These are phyloP conservation scores for Aplidium turbinatum DNA, from an alignment of 23 tunicate species.

Conservation along the genomic window DNA sequence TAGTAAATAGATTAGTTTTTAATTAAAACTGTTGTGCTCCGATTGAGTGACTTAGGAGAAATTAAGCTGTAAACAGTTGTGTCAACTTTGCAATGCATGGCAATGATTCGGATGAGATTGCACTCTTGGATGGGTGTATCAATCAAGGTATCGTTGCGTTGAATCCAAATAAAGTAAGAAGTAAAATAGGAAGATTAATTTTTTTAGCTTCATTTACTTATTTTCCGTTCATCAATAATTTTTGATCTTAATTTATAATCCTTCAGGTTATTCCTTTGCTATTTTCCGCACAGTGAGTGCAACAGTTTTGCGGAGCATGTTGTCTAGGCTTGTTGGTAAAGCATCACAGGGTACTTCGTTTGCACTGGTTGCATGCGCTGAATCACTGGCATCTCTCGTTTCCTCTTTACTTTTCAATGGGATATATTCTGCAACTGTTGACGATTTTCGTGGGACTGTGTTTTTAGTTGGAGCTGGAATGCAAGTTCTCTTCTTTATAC, in stretches of 20 bases:
- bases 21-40: no score
- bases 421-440: constrained; percentile 57
- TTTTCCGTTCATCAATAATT: not conserved
- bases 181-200: no score
- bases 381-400: constrained; percentile 18
- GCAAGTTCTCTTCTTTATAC: constrained; percentile 22
- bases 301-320: constrained; percentile 64
- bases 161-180: no score
- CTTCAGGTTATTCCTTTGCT: constrained; percentile 34
- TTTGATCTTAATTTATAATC: not conserved
- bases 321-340: constrained; percentile 41
- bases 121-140: constrained; percentile 3
- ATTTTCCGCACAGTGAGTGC: constrained; percentile 27
- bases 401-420: constrained; percentile 60
- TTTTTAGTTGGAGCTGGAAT: constrained; percentile 45
- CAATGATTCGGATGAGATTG: no score
- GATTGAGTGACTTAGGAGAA: no score
- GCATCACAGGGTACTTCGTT: constrained; percentile 56
- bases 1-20: no score
- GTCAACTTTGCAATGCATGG: no score
- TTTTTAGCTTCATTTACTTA: not conserved
- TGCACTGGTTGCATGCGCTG: constrained; percentile 45
- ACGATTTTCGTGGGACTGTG: constrained; percentile 48
- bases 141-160: no score
- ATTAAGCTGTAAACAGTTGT: no score